Percentiles rank a stretch among this genome's conserved stretches.
These are phyloP conservation scores for Orchesella cincta DNA, from an alignment of 1,140 invertebrate genomes.

Conservation along the genomic window DNA sequence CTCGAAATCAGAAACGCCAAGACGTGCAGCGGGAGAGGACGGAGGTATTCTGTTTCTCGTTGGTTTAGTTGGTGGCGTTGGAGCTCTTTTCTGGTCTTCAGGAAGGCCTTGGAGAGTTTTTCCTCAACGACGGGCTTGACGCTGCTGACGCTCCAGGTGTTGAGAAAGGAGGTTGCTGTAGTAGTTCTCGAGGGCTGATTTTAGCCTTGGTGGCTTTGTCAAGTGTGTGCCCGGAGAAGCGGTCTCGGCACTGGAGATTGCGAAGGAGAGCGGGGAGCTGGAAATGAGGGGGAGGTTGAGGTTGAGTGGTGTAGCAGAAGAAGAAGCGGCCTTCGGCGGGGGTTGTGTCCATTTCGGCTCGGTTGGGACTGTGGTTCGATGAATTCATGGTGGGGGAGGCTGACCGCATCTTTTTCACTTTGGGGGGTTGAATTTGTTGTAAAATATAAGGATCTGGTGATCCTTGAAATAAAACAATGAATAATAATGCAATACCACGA, in stretches of 20 bases:
- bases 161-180: constrained; percentile 97
- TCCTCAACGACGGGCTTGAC: constrained; percentile 90
- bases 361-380: too few species aligned
- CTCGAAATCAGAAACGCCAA: constrained; percentile 98
- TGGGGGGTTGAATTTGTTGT: too few species aligned
- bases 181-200: constrained; percentile 97
- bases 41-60: constrained; percentile 97
- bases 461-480: too few species aligned
- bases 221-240: constrained; percentile 92
- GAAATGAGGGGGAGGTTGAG: constrained; percentile 40
- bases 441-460: too few species aligned
- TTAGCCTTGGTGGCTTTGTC: constrained; percentile 99
- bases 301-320: too few species aligned
- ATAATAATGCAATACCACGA: too few species aligned
- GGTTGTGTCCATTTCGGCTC: too few species aligned
- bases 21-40: constrained; percentile 86
- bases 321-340: too few species aligned
- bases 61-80: constrained; percentile 92
- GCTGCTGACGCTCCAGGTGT: constrained; percentile 93
- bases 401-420: too few species aligned
- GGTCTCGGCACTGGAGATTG: too few species aligned
- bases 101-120: constrained; percentile 86
- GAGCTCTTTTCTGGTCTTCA: constrained; percentile 80
- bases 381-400: too few species aligned
- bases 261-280: constrained; percentile 56